Conservation (phyloP, 2,113 vertebrate species). For the Hipposideros armiger region DNA sequence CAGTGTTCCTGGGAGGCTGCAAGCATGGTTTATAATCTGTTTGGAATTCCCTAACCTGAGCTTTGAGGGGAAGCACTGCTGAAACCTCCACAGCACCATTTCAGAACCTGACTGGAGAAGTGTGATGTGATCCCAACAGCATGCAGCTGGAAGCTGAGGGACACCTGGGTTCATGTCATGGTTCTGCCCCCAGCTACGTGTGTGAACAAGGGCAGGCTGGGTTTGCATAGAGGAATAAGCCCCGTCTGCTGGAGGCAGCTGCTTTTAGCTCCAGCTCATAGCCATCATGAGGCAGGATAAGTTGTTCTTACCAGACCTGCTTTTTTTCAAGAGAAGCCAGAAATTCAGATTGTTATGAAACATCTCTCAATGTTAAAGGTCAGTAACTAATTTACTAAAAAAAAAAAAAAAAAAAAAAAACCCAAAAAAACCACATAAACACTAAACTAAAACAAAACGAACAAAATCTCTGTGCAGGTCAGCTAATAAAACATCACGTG, state of each 20-base stretch:
- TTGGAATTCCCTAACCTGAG: background rate
- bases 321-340: background rate
- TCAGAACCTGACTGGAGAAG: background rate
- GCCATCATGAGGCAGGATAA: background rate
- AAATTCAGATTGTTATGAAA: background rate
- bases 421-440: too few species aligned
- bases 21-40: background rate
- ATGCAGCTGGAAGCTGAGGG: background rate
- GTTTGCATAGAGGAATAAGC: background rate
- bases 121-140: background rate
- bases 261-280: background rate
- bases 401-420: background rate
- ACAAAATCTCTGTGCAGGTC: background rate
- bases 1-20: background rate
- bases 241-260: fast-evolving
- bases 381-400: background rate
- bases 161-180: fast-evolving
- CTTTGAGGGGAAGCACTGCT: background rate
- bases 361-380: background rate
- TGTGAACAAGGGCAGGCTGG: background rate
- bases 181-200: background rate
- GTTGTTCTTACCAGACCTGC: background rate
- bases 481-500: background rate
- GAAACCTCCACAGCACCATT: background rate
- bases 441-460: background rate